Evolutionary conservation across 2,888 invertebrate species (phyloP).

Genomic region (Cerastis leucographa): DNA sequence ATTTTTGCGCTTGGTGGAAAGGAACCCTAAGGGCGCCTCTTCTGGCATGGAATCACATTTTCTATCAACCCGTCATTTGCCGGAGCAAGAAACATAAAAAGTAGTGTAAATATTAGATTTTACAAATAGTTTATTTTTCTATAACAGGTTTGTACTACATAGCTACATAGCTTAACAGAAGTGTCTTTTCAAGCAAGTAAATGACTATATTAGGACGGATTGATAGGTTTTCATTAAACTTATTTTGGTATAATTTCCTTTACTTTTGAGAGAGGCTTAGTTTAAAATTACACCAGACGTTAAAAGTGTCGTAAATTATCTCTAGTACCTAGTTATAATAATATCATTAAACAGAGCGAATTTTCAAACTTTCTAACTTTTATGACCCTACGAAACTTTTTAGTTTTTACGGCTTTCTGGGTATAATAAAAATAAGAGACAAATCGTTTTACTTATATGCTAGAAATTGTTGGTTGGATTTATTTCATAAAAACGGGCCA

Average conservation of each 20-base stretch:
- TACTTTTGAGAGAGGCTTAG: neutral
- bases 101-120: too few relatives aligned
- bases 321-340: neutral
- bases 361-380: constrained; percentile 11
- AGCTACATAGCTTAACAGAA: too few relatives aligned
- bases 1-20: too few relatives aligned
- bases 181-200: too few relatives aligned
- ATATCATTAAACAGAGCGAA: constrained; percentile 20
- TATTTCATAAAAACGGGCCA: neutral
- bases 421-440: neutral
- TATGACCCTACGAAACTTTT: constrained; percentile 11
- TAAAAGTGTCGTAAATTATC: neutral
- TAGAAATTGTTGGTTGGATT: neutral
- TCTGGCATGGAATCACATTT: too few relatives aligned
- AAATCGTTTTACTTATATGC: neutral
- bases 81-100: too few relatives aligned
- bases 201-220: too few relatives aligned
- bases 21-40: too few relatives aligned
- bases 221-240: neutral
- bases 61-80: too few relatives aligned
- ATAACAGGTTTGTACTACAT: too few relatives aligned
- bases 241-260: neutral
- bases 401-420: constrained; percentile 14
- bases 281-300: constrained; percentile 8
- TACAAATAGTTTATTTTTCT: too few relatives aligned